Percentiles rank a stretch among this genome's conserved stretches.
Conservation (phyloP, 2,797 vertebrate species). For the Enoplosus armatus region DNA sequence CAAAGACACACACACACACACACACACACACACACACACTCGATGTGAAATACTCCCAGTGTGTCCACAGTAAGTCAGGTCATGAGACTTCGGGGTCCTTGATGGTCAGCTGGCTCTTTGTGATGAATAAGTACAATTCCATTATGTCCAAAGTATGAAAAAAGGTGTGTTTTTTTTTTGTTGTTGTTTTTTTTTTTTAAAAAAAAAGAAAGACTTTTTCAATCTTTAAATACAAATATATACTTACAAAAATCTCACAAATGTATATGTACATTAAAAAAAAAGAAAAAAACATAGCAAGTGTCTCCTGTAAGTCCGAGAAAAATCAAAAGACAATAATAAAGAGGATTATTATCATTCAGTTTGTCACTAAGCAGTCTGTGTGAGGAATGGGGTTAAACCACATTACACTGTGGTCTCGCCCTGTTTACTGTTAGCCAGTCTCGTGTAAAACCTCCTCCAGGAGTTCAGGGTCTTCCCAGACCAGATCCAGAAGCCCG, state of each 20-base stretch:
- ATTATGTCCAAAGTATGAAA: conserved; percentile 57
- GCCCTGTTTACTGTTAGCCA: conserved; percentile 93
- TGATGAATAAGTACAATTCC: conserved; percentile 59
- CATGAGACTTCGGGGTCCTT: conserved; percentile 42
- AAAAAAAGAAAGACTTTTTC: conserved; percentile 49
- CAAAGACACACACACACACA: conserved; percentile 55
- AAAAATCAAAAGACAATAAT: conserved; percentile 39
- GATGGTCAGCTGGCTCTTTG: conserved; percentile 58
- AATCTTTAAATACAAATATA: conserved; percentile 98
- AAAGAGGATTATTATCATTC: conserved; percentile 67
- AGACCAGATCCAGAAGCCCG: conserved; percentile 99
- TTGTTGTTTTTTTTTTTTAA: conserved; percentile 45
- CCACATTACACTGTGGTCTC: conserved; percentile 93
- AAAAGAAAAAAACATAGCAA: conserved; percentile 68
- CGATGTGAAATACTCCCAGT: conserved; percentile 50
- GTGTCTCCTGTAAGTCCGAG: conserved; percentile 51
- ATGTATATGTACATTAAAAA: conserved; percentile 90
- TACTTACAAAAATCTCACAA: conserved; percentile 92
- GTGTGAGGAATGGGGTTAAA: not conserved
- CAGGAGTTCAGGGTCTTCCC: conserved; percentile 97
- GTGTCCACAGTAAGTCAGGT: conserved; percentile 65
- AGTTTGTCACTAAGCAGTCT: conserved; percentile 63
- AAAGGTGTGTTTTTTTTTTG: conserved; percentile 40
- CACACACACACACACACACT: conserved; percentile 44
- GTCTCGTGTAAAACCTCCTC: conserved; percentile 97